Base-by-base conservation (phyloP, 2,888 invertebrate genomes). In the Magallana nippona region DNA sequence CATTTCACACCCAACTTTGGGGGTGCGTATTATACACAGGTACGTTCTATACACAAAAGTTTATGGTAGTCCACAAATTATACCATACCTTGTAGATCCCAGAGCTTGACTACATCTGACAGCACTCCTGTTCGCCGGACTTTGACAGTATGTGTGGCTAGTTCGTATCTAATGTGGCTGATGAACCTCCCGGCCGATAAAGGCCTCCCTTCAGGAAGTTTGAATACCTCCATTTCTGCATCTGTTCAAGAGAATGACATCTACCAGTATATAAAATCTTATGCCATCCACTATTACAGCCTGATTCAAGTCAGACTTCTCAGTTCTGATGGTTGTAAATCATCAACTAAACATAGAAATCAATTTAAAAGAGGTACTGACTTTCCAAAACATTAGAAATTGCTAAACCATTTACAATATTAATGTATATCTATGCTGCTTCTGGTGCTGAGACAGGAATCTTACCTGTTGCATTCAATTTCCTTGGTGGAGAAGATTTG, bases 141-240 rank as follows among this genome's bases (percentile, higher is more conserved):
- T 89, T 95, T 95, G 11, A 96, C 95, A 1, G 95, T 95, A 92
- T 96, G 96, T 2, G 95, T 94, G 0, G 96, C 96, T 82, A 96
- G 91, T 89, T 95, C 95, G 90, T 95, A 96, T 55, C 71, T 11
- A 15, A 71, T 90, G 91, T 58, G 89, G 89, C 5, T 83, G 55
- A 55, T 85, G 86, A 63, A 84, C 79, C 86, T 86, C 55, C 87
- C 86, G 1, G 90, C 85, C 15, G 87, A 86, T 15, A 87, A 71
- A 44, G 92, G 90, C 78, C 90, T 86, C 22, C 90, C 90, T 63
- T 91, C 91, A 3, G 91, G 92, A 44, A 89, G 89, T 83, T 91
- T 92, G 85, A 92, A 92, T 56, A 91, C 81, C 63, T 89, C 88
- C 60, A 71, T 79, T 82, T 84, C 82, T 55, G 78, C 32, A 78